Evolutionary conservation across 1,140 invertebrate species (phyloP), one percentile per base, ranked within the genome.

Genomic region (Drosophila obscura): DNA sequence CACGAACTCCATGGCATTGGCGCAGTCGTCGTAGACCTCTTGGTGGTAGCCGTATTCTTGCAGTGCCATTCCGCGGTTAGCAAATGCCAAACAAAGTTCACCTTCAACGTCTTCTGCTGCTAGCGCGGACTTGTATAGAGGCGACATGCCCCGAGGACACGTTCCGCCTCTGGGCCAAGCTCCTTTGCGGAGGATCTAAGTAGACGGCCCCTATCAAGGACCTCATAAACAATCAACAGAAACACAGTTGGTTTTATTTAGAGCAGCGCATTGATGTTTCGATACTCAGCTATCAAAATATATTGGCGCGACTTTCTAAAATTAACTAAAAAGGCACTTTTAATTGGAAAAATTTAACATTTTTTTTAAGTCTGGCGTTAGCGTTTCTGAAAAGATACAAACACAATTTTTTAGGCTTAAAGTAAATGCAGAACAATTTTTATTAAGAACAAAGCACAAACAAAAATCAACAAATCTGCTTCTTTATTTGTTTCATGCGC

Each of bases 11-110:
- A 19, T 1, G 1, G 19, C 19, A 19, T 74, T 88, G 11, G 58
- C 64, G 28, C 85, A 88, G 26, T 91, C 90, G 46, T 91, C 82
- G 48, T 91, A 91, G 3, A 88, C 88, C 28, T 88, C 77, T 1
- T 73, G 22, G 45, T 78, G 91, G 41, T 81, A 91, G 0, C 80
- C 85, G 13, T 74, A 85, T 31, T 90, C 80, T 19, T 91, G 90
- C 13, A 91, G 60, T 1, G 77, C 80, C 73, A 88, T 79, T 15
- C 80, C 90, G 0, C 90, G 62, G 64, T 91, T 91, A 2, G 90
- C 90, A 62, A 53, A 90, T 1, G 66, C 77, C 46, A 91, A 49
- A 4, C 73, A 65, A 1, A 90, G 66, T 26, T 80, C 73, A 0
- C 65, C 67, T 2, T 35, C 13, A 2, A 26, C 61, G 22, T 62